Evolutionary conservation across 1,140 invertebrate genomes (phyloP).

Genomic region (Brachystomella parvula): DNA sequence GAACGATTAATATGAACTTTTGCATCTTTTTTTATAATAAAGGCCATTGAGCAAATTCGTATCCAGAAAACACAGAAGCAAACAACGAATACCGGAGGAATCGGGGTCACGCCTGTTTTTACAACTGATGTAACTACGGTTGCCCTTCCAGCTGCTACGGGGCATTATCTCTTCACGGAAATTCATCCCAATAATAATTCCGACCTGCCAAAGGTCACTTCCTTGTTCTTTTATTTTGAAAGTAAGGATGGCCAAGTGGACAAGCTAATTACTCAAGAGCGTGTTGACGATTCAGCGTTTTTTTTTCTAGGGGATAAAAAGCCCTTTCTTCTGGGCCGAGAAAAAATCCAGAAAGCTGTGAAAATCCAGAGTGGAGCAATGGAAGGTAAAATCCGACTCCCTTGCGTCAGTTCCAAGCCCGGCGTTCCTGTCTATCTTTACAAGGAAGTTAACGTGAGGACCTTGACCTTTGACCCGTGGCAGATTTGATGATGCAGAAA

Average conservation of each 20-base stretch:
- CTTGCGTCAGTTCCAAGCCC: background rate
- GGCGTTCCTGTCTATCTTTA: background rate
- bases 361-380: background rate
- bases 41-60: constrained; percentile 1
- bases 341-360: background rate
- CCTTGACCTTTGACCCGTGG: background rate
- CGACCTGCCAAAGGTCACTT: background rate
- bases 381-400: background rate
- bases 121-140: background rate
- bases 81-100: background rate
- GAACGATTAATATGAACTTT: too few relatives aligned
- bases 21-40: background rate
- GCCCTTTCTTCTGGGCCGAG: background rate
- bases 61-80: background rate
- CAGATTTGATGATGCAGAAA: background rate
- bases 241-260: background rate
- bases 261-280: background rate
- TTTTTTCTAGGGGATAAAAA: constrained; percentile 2
- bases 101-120: too few relatives aligned
- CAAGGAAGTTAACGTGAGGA: background rate
- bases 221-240: background rate
- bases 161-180: background rate
- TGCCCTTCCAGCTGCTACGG: background rate
- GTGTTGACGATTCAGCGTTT: background rate
- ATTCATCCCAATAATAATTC: background rate